phyloP scores from a whole-genome alignment of 2,888 invertebrate genomes.

The Peribatodes rhomboidaria region DNA sequence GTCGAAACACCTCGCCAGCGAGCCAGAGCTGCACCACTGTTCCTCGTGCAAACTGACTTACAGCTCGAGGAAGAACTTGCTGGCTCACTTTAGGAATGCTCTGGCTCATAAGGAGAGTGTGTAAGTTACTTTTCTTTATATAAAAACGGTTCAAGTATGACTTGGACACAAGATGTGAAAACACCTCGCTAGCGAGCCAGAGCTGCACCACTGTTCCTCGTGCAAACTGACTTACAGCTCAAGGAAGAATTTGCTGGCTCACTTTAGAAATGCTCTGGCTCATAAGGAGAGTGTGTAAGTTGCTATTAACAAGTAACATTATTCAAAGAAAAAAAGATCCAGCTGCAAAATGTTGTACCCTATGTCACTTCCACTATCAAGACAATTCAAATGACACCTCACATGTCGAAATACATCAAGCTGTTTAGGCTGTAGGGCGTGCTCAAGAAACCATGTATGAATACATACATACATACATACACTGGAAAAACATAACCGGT shows the following conservation, averaged over 20 bases:
- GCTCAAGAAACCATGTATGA: too few relatives aligned
- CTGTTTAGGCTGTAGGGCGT: too few relatives aligned
- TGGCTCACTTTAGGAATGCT: conserved; percentile 64
- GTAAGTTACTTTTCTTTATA: conserved; percentile 63
- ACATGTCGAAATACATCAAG: too few relatives aligned
- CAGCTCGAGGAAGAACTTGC: conserved; percentile 57
- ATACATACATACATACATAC: too few relatives aligned
- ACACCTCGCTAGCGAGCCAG: conserved; percentile 42
- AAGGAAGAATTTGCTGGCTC: conserved; percentile 66
- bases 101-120: conserved; percentile 62
- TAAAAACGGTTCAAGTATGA: too few relatives aligned
- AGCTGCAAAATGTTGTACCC: too few relatives aligned
- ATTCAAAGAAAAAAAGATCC: too few relatives aligned
- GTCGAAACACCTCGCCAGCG: conserved; percentile 46
- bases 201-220: conserved; percentile 51
- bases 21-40: conserved; percentile 50
- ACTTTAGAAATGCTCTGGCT: conserved; percentile 57
- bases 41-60: conserved; percentile 57
- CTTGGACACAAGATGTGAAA: conserved; percentile 63
- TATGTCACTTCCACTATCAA: too few relatives aligned
- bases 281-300: conserved; percentile 70
- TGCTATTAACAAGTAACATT: too few relatives aligned
- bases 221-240: conserved; percentile 58
- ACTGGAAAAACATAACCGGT: too few relatives aligned
- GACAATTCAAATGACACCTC: too few relatives aligned